Evolutionary conservation across 2,888 invertebrate genomes (phyloP).

Genomic region (Philhelius pedissequus): DNA sequence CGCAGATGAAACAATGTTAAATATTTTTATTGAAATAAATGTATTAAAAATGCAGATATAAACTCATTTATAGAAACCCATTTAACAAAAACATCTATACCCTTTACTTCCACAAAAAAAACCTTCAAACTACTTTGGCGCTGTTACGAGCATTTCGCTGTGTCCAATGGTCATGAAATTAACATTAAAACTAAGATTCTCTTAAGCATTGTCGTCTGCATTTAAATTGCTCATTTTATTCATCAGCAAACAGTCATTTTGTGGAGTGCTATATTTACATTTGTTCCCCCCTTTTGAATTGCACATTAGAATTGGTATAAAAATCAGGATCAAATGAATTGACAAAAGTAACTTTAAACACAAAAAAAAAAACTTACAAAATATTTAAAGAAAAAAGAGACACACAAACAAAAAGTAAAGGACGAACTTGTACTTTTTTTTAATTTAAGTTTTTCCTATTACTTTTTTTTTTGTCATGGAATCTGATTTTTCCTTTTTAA

Average conservation of each 20-base stretch:
- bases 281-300: constrained; percentile 1
- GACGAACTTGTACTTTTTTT: constrained; percentile 47
- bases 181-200: constrained; percentile 36
- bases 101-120: background rate
- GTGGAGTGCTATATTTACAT: constrained; percentile 35
- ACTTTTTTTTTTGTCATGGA: background rate
- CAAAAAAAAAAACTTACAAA: background rate
- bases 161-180: constrained; percentile 31
- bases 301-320: constrained; percentile 47
- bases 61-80: background rate
- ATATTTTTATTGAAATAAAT: background rate
- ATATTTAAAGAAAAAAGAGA: background rate
- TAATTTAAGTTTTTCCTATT: constrained; percentile 35
- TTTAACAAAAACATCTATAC: background rate
- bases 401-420: background rate
- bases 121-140: background rate
- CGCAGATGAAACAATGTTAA: too few relatives aligned
- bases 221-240: constrained; percentile 58
- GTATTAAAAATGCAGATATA: background rate
- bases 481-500: background rate
- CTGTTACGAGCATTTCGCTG: background rate
- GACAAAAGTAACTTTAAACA: constrained; percentile 4
- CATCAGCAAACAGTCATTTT: constrained; percentile 38
- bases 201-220: constrained; percentile 48
- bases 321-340: constrained; percentile 58